Evolutionary conservation across 2,888 invertebrate genomes (phyloP), one percentile per base, ranked within the genome.

Genomic region (Germaria angustata): DNA sequence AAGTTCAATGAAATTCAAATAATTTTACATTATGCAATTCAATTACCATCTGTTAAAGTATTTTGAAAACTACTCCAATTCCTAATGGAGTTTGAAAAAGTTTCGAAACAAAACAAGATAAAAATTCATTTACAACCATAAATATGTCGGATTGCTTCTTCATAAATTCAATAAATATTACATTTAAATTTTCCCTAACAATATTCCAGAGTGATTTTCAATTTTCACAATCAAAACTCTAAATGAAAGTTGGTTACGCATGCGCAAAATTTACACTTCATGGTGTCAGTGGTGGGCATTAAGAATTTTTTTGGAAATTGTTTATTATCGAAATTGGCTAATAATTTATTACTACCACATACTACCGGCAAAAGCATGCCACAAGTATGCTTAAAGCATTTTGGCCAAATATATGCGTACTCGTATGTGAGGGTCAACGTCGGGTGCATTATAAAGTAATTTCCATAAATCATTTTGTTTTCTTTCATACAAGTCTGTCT

Each of bases 391-490:
- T 53, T 63, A 13, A 15, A 59, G 65, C 77, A 68, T 57, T 76
- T 69, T 71, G 13, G 15, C n/a, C 73, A 55, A 28, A 36, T 39
- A 20, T 39, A 57, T 34, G 44, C 9, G 39, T 6, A 66, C 34
- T 69, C 78, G 78, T 82, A 82, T 82, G 79, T 82, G 82, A 82
- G 82, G 82, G 75, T 82, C 82, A 82, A 68, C 51, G 8, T 53
- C 51, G 65, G 79, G 41, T 79, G 78, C 69, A 65, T 71, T 71
- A 44, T 65, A 77, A 82, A 79, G 59, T 46, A 71, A 82, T 79
- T 75, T 75, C 65, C 75, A 79, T 82, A 82, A 82, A 82, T 82
- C 76, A 71, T 46, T 66, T 72, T 49, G 46, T 36, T n/a, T 28
- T 46, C 1, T 0, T 8, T n/a, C 20, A 15, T 17, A 34, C 44